A percentile compares a stretch with the other conserved stretches of the same genome.
Conservation (phyloP, 2,888 invertebrate species). For the Crematogaster levior region DNA sequence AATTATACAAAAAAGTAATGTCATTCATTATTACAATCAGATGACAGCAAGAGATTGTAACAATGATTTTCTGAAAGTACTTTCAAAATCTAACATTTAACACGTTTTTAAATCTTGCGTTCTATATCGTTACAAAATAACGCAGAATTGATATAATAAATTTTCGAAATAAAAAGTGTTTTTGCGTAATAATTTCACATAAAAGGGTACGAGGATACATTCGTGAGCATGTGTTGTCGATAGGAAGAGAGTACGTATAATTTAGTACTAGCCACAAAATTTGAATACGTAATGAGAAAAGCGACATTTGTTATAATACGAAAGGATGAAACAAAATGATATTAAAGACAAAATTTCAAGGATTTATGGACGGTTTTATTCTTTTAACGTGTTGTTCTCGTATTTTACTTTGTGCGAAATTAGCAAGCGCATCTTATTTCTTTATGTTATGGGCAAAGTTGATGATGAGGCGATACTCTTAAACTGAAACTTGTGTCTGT, state of each 20-base stretch:
- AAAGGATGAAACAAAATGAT: constrained; percentile 29
- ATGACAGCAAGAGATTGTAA: neutral
- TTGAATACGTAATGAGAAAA: constrained; percentile 65
- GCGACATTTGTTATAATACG: constrained; percentile 46
- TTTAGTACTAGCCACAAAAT: constrained; percentile 64
- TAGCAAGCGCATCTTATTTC: constrained; percentile 2
- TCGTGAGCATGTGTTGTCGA: constrained; percentile 41
- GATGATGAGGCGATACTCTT: neutral
- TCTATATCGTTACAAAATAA: constrained; percentile 26
- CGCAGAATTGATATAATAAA: neutral
- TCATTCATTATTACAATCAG: constrained; percentile 14
- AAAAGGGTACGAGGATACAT: constrained; percentile 30
- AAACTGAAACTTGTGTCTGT: neutral
- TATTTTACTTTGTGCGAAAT: neutral
- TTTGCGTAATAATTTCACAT: constrained; percentile 33
- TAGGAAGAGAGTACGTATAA: constrained; percentile 48
- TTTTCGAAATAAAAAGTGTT: constrained; percentile 6
- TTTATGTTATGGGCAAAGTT: neutral
- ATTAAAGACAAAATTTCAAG: constrained; percentile 17
- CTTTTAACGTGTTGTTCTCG: neutral
- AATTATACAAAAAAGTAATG: constrained; percentile 32
- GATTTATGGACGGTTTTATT: constrained; percentile 21
- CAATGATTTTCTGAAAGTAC: neutral
- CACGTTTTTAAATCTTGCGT: neutral
- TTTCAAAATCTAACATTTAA: constrained; percentile 10